Conservation (phyloP, 2,113 vertebrate species). For the Brachirus orientalis region DNA sequence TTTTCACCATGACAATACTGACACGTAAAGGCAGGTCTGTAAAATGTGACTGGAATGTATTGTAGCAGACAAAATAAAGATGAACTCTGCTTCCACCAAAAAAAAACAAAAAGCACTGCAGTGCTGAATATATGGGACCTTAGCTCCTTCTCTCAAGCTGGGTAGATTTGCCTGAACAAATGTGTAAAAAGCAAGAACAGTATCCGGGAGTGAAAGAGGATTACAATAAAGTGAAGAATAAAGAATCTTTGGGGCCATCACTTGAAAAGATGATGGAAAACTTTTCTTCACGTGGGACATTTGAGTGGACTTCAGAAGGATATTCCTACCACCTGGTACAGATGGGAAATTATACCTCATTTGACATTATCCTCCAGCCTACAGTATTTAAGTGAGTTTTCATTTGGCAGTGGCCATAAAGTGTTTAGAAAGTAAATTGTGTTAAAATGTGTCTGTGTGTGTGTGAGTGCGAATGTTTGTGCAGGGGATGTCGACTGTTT, state of each 20-base stretch:
- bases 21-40: too few species aligned
- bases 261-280: constrained; percentile 31
- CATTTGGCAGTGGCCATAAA: constrained; percentile 61
- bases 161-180: constrained; percentile 43
- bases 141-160: constrained; percentile 21
- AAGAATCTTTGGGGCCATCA: constrained; percentile 33
- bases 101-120: too few species aligned
- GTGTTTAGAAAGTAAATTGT: constrained; percentile 63
- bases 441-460: background rate
- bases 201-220: constrained; percentile 56
- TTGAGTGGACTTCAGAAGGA: constrained; percentile 31
- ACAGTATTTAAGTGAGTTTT: constrained; percentile 47
- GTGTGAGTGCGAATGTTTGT: background rate
- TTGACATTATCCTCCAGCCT: constrained; percentile 53
- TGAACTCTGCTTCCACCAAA: too few species aligned
- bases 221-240: constrained; percentile 49
- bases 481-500: constrained; percentile 56
- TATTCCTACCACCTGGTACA: constrained; percentile 8
- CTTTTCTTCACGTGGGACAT: constrained; percentile 14
- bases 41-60: too few species aligned
- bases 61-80: too few species aligned
- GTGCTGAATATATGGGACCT: constrained; percentile 26
- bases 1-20: too few species aligned
- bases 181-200: constrained; percentile 54
- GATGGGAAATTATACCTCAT: constrained; percentile 44